Conservation (phyloP, 2,113 vertebrate species). For the Sapajus apella region DNA sequence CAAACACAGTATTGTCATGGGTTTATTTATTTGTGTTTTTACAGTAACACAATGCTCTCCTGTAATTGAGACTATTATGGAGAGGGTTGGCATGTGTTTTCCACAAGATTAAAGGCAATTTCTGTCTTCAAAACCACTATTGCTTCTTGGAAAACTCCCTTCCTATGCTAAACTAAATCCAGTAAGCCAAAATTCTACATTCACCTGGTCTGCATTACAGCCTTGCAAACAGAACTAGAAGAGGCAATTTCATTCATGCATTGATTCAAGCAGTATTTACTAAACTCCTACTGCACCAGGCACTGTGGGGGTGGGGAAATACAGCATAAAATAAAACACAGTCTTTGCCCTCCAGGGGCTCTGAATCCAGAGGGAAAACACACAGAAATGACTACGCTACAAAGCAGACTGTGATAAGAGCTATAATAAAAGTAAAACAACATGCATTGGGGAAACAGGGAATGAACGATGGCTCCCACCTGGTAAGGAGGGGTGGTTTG, state of each 20-base stretch:
- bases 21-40: slow-evolving; percentile 76
- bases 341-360: slow-evolving; percentile 47
- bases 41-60: slow-evolving; percentile 70
- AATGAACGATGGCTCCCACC: neutral
- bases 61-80: slow-evolving; percentile 70
- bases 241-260: slow-evolving; percentile 50
- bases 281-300: slow-evolving; percentile 28
- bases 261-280: slow-evolving; percentile 54
- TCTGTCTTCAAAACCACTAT: slow-evolving; percentile 66
- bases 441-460: neutral
- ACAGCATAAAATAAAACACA: slow-evolving; percentile 60
- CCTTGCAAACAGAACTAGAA: neutral
- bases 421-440: slow-evolving; percentile 49
- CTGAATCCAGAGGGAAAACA: slow-evolving; percentile 40
- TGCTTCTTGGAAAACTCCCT: slow-evolving; percentile 70
- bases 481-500: neutral
- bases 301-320: neutral
- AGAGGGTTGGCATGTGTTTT: slow-evolving; percentile 68
- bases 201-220: slow-evolving; percentile 63
- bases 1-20: slow-evolving; percentile 67
- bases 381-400: slow-evolving; percentile 44
- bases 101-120: slow-evolving; percentile 76
- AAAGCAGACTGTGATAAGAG: slow-evolving; percentile 52
- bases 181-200: slow-evolving; percentile 56
- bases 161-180: slow-evolving; percentile 57